Base-by-base conservation (phyloP, 2,113 vertebrate species). In the Salvelinus namaycush region DNA sequence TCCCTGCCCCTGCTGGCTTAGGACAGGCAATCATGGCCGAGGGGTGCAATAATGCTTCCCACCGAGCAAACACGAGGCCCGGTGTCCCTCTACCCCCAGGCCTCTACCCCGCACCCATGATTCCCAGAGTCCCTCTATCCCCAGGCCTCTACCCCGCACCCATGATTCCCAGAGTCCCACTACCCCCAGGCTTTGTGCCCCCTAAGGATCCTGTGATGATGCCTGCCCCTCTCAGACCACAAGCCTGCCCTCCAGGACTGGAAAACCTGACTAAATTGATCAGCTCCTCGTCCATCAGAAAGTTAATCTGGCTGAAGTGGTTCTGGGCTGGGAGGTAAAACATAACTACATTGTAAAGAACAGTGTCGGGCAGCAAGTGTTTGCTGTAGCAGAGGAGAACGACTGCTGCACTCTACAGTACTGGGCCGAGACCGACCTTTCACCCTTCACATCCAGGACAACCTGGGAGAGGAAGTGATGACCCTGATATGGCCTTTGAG, bases 281-380 rank as follows among this genome's bases (percentile, higher is more conserved):
- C 93, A 84, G 80, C 91, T 97, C 60, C 94, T 97, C 75, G 92
- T 97, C 86, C 95, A 97, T 77, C 96, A 97, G 87, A 93, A 95
- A 76, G 91, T 96, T 72, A 92, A 96, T 1, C 86, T 97, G 76
- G 92, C 95, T 49, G 95, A 95, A 94, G 94, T 90, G 70, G 0
- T 96, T 22, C 82, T 66, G 49, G 91, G 91, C 66, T 95, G 93
- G 91, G 95, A 96, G 91, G 93, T 87, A 20, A 91, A 70, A 48
- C 97, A 96, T 81, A 93, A 88, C 74, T 96, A 96, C 0, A 88
- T 93, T 73, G 87, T 97, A 11, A 96, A 93, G 85, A 96, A 96
- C 34, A 83, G 84, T 0, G 11, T 95, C 54, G 95, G 94, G 0
- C 94, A 96, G 78, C 93, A 88, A 51, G 79, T 97, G 29, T 96